Conservation (phyloP, 2,113 vertebrate genomes). For the Lycocorax pyrrhopterus region DNA sequence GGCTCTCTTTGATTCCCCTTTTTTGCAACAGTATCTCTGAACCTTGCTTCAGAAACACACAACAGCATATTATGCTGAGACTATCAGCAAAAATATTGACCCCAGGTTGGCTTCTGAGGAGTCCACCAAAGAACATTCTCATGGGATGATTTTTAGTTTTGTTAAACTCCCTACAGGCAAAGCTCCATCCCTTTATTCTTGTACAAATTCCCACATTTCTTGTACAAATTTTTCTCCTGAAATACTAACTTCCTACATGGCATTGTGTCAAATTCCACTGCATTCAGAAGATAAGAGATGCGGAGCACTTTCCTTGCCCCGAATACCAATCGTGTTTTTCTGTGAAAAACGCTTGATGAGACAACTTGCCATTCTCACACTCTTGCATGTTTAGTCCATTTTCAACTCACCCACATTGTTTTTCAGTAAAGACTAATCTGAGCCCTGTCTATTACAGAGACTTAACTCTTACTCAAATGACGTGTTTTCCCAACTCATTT, state of each 20-base stretch:
- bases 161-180: neutral
- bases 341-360: neutral
- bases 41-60: neutral
- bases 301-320: neutral
- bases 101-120: neutral
- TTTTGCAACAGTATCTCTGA: neutral
- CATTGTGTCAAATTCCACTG: neutral
- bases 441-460: neutral
- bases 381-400: neutral
- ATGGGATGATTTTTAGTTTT: neutral
- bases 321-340: neutral
- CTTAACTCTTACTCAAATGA: neutral
- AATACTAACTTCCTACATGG: neutral
- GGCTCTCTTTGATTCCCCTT: neutral
- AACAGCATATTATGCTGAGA: neutral
- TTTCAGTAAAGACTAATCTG: neutral
- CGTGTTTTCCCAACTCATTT: neutral
- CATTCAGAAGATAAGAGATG: neutral
- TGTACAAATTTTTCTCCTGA: neutral
- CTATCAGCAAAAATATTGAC: neutral
- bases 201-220: neutral
- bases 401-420: neutral
- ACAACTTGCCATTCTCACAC: neutral
- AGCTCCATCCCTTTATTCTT: neutral
- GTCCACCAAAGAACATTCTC: neutral